Percentiles rank a stretch among this genome's conserved stretches.
Evolutionary conservation across 37 sponge, comb jelly and placozoan genomes (phyloP).

Genomic region (Axinella damicornis): DNA sequence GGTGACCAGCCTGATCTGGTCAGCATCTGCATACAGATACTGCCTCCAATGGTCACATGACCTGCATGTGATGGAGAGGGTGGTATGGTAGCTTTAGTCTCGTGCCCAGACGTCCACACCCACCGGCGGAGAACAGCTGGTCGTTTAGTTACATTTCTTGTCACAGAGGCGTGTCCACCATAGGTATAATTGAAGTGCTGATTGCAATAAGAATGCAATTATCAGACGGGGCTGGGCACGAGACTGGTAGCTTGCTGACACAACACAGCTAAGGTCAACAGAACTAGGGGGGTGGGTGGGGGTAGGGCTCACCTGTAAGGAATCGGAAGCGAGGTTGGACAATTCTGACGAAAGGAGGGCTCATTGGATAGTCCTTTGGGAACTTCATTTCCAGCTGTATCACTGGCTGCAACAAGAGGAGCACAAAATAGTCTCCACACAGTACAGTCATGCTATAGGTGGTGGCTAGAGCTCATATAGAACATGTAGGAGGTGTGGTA

Average conservation of each 20-base stretch:
- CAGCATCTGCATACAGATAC: slow-evolving; percentile 88
- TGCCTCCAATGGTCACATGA: slow-evolving; percentile 86
- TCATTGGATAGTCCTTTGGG: slow-evolving; percentile 90
- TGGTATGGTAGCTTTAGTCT: too few relatives aligned
- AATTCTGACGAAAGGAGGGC: slow-evolving; percentile 86
- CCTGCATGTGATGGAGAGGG: slow-evolving; percentile 21
- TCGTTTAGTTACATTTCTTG: too few relatives aligned
- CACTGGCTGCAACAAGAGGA: slow-evolving; percentile 63
- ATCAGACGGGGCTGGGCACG: too few relatives aligned
- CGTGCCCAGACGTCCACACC: too few relatives aligned
- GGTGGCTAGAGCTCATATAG: too few relatives aligned
- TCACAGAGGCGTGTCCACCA: too few relatives aligned
- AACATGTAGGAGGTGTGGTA: too few relatives aligned
- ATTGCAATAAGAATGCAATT: too few relatives aligned
- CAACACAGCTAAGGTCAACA: too few relatives aligned
- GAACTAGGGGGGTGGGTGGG: neutral
- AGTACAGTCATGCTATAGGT: neutral
- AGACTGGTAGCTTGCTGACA: too few relatives aligned
- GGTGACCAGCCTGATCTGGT: slow-evolving; percentile 87
- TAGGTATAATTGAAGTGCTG: too few relatives aligned
- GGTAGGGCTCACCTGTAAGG: slow-evolving; percentile 75
- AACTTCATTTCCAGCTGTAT: slow-evolving; percentile 86
- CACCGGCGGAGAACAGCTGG: too few relatives aligned
- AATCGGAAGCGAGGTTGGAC: slow-evolving; percentile 79
- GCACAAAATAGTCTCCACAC: neutral